Evolutionary conservation across 2,888 invertebrate genomes (phyloP).

Genomic region (Apamea crenata): DNA sequence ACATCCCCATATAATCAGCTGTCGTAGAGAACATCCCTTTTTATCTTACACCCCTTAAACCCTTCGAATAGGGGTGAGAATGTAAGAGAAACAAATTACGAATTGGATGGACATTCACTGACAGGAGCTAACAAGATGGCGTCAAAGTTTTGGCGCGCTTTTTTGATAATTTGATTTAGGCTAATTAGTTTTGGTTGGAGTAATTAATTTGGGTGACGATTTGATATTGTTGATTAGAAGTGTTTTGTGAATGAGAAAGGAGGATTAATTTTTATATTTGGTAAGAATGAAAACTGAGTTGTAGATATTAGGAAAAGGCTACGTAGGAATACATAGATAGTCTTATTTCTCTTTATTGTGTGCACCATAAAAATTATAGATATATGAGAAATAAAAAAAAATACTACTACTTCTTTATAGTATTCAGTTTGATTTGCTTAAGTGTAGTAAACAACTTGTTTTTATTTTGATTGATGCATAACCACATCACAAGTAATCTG

Average conservation of each 20-base stretch:
- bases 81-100: constrained; percentile 73
- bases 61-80: constrained; percentile 68
- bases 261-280: background rate
- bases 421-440: too few relatives aligned
- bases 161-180: constrained; percentile 28
- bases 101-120: constrained; percentile 57
- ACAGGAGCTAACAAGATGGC: constrained; percentile 53
- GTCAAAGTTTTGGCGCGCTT: constrained; percentile 20
- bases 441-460: background rate
- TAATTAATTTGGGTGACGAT: constrained; percentile 4
- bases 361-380: too few relatives aligned
- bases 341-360: too few relatives aligned
- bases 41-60: constrained; percentile 84
- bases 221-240: constrained; percentile 3
- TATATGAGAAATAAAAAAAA: too few relatives aligned
- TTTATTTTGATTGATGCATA: background rate
- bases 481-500: background rate
- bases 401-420: too few relatives aligned
- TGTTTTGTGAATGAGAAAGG: background rate
- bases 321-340: too few relatives aligned
- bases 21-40: constrained; percentile 81
- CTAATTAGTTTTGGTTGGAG: constrained; percentile 36
- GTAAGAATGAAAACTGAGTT: background rate
- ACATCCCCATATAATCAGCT: constrained; percentile 85
- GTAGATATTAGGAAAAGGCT: background rate